A percentile compares a stretch with the other conserved stretches of the same genome.
phyloP scores from a whole-genome alignment of 2,888 invertebrate genomes.

The Eledona agricola region DNA sequence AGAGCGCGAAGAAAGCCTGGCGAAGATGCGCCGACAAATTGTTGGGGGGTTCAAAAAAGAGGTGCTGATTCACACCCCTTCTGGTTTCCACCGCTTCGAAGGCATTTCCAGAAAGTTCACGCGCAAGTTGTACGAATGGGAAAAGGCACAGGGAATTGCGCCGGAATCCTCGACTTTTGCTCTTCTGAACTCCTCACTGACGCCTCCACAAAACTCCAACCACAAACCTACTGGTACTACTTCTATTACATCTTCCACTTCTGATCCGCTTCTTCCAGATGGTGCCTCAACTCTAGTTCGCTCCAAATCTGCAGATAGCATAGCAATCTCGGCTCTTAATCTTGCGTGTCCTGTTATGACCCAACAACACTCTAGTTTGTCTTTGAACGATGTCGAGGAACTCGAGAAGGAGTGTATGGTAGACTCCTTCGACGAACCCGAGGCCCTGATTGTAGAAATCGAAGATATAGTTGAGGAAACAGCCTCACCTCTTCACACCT shows the following conservation, averaged over 20 bases:
- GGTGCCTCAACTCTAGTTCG: constrained; percentile 64
- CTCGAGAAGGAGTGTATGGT: constrained; percentile 64
- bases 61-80: constrained; percentile 82
- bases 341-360: constrained; percentile 65
- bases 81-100: constrained; percentile 85
- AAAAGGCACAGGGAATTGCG: constrained; percentile 85
- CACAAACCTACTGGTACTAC: background rate
- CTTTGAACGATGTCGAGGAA: constrained; percentile 77
- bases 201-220: constrained; percentile 48
- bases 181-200: constrained; percentile 70
- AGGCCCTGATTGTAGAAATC: constrained; percentile 81
- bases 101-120: constrained; percentile 90
- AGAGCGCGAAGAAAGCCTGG: constrained; percentile 72
- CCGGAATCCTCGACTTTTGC: constrained; percentile 88
- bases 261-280: constrained; percentile 17
- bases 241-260: no score
- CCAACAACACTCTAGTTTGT: constrained; percentile 77
- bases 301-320: constrained; percentile 81
- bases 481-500: constrained; percentile 75
- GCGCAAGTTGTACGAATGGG: constrained; percentile 90
- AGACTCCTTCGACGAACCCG: constrained; percentile 66
- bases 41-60: constrained; percentile 69
- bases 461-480: constrained; percentile 84
- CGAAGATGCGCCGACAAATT: constrained; percentile 69
- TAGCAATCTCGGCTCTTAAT: constrained; percentile 64